Percentiles rank a stretch among this genome's conserved stretches.
Evolutionary conservation across 2,797 vertebrate genomes (phyloP).

Genomic region (Chiloscyllium punctatum): DNA sequence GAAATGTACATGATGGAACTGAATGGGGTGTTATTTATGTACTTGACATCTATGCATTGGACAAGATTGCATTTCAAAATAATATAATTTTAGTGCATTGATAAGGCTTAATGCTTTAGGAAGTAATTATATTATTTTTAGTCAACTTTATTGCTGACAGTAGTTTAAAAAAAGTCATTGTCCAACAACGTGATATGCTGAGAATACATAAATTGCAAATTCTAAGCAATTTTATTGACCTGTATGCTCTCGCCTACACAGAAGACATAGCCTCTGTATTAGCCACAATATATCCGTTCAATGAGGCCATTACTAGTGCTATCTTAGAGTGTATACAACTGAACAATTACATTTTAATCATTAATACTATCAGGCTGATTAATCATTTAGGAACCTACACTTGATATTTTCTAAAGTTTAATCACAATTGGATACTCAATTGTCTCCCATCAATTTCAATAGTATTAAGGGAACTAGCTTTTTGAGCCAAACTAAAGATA

Average conservation of each 20-base stretch:
- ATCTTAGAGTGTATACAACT: not conserved
- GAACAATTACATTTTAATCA: not conserved
- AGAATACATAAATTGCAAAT: not conserved
- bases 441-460: not conserved
- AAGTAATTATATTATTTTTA: not conserved
- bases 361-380: not conserved
- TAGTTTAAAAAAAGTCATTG: not conserved
- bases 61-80: not conserved
- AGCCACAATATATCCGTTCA: not conserved
- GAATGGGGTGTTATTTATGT: no score
- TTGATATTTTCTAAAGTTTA: constrained; percentile 2
- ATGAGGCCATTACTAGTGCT: not conserved
- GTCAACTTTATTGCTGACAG: not conserved
- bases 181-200: not conserved
- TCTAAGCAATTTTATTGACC: not conserved
- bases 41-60: not conserved
- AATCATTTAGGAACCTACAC: not conserved
- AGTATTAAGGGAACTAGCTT: not conserved
- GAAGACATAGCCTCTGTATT: not conserved
- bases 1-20: not conserved
- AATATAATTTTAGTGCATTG: not conserved
- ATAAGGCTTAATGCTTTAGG: not conserved
- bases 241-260: not conserved
- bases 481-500: not conserved
- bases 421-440: not conserved